Conservation (phyloP, 1,140 invertebrate genomes). For the Diabrotica virgifera region DNA sequence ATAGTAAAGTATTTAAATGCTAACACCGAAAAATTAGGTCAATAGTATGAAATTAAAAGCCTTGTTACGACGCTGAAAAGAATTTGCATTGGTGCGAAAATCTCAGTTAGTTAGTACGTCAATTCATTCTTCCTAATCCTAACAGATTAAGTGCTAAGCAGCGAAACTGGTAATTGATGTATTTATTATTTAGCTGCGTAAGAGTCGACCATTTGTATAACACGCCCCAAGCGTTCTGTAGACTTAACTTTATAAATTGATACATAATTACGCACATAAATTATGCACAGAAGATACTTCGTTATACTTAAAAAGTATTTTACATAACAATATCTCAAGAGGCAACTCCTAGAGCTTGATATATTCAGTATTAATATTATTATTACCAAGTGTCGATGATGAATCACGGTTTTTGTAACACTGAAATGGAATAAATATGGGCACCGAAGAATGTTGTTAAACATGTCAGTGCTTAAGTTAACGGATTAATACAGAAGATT, state of each 20-base stretch:
- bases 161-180: slow-evolving; percentile 28
- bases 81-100: no score
- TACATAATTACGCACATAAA: slow-evolving; percentile 28
- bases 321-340: slow-evolving; percentile 17
- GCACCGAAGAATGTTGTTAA: neutral
- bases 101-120: neutral
- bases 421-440: slow-evolving; percentile 3
- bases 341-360: neutral
- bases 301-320: slow-evolving; percentile 23
- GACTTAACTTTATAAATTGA: slow-evolving; percentile 26
- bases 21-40: no score
- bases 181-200: slow-evolving; percentile 26
- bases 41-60: no score
- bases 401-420: slow-evolving; percentile 5
- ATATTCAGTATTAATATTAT: slow-evolving; percentile 17
- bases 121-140: slow-evolving; percentile 15
- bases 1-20: no score
- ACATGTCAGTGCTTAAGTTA: slow-evolving; percentile 2
- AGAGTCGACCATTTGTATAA: slow-evolving; percentile 27
- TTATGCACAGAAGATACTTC: slow-evolving; percentile 19
- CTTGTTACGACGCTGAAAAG: no score
- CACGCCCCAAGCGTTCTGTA: slow-evolving; percentile 10
- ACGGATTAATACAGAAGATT: neutral
- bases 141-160: slow-evolving; percentile 30
- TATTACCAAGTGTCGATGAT: slow-evolving; percentile 8